phyloP scores from a whole-genome alignment of 2,797 vertebrate species.

The Columba guinea region DNA sequence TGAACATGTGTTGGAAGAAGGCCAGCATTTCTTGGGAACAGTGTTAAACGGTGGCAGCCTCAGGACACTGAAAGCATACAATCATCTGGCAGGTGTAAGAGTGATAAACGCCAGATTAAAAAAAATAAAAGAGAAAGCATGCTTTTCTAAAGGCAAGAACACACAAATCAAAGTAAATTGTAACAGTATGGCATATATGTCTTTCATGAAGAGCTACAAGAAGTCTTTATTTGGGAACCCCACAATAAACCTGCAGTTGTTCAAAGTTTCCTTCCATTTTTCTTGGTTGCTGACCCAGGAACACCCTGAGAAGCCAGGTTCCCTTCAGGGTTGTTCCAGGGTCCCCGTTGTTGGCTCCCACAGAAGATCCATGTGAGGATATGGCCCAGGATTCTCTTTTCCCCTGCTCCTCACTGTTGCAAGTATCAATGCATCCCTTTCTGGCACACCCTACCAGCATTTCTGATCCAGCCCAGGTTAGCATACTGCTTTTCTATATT shows the following conservation, averaged over 20 bases:
- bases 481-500: not conserved
- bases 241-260: not conserved
- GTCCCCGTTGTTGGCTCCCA: not conserved
- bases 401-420: not conserved
- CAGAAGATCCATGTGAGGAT: not conserved
- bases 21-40: not conserved
- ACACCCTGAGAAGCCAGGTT: not conserved
- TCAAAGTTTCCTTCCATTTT: not conserved
- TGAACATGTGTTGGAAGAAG: not conserved
- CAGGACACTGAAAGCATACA: not conserved
- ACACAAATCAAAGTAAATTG: not conserved
- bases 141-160: not conserved
- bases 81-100: not conserved
- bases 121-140: not conserved
- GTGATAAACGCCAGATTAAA: not conserved
- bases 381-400: not conserved
- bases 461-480: not conserved
- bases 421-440: not conserved
- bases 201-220: not conserved
- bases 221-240: not conserved
- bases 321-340: not conserved
- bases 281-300: not conserved
- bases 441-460: not conserved
- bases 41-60: not conserved
- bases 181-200: not conserved